Evolutionary conservation across 1,140 invertebrate species (phyloP).

Genomic region (Aphis gossypii): DNA sequence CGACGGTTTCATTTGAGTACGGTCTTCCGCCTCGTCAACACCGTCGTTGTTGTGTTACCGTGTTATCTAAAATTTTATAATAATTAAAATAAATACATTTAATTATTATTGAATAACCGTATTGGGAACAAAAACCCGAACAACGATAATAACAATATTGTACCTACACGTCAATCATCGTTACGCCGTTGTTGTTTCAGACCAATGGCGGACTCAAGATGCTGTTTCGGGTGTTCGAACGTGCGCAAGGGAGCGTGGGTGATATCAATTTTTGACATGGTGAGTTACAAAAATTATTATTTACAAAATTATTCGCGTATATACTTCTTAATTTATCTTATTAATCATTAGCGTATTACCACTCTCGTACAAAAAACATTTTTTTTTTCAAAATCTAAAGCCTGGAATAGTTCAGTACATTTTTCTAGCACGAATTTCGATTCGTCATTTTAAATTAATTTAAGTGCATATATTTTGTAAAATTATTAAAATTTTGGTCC

Average conservation of each 20-base stretch:
- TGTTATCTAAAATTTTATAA: background rate
- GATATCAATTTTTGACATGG: conserved; percentile 8
- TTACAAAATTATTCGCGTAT: background rate
- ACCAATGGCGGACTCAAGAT: conserved; percentile 22
- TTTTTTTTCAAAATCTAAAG: background rate
- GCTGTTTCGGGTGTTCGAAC: conserved; percentile 40
- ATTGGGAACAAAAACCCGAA: background rate
- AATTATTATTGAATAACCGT: background rate
- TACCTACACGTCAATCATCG: background rate
- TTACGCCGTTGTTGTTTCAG: background rate
- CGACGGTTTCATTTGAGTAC: background rate
- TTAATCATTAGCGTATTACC: too few relatives aligned
- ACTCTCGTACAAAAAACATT: background rate
- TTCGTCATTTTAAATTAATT: background rate
- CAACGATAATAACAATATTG: background rate
- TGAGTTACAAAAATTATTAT: background rate
- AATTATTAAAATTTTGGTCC: background rate
- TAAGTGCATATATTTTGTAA: background rate
- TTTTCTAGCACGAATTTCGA: background rate
- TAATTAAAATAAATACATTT: background rate
- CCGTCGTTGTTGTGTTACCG: background rate
- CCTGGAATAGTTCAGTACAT: too few relatives aligned
- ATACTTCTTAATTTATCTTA: background rate
- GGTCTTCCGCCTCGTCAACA: background rate
- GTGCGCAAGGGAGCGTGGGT: conserved; percentile 4